Evolutionary conservation across 2,113 vertebrate genomes (phyloP).

Genomic region (Chinchilla lanigera): DNA sequence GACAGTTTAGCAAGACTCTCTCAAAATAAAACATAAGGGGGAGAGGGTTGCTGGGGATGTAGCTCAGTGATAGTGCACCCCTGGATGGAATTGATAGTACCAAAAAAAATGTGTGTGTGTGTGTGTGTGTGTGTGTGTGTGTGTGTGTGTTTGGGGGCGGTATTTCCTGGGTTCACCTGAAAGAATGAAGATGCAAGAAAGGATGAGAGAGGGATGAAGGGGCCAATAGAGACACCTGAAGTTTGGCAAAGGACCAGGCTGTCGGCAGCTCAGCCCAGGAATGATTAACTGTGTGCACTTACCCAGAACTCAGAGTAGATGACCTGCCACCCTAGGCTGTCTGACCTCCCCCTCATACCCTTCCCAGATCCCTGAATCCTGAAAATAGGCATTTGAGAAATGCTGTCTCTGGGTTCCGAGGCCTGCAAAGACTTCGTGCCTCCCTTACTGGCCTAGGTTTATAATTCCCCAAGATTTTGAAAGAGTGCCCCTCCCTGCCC

Average conservation of each 20-base stretch:
- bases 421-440: not conserved
- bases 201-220: not conserved
- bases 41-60: not conserved
- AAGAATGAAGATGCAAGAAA: conserved; percentile 28
- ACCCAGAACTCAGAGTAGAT: not conserved
- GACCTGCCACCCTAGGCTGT: not conserved
- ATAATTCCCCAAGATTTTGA: not conserved
- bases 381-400: conserved; percentile 24
- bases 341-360: not conserved
- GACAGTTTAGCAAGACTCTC: not conserved
- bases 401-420: not conserved
- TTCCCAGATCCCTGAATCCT: not conserved
- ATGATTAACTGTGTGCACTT: not conserved
- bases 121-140: not conserved
- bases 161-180: not conserved
- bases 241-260: not conserved
- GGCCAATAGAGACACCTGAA: not conserved
- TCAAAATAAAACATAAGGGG: not conserved
- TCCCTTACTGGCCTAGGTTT: not conserved
- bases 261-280: not conserved
- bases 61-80: not conserved
- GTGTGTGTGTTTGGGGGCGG: not conserved
- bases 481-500: not conserved
- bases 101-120: not conserved
- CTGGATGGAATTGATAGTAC: not conserved